phyloP scores from a whole-genome alignment of 2,797 vertebrate species.

The Knipowitschia caucasica region DNA sequence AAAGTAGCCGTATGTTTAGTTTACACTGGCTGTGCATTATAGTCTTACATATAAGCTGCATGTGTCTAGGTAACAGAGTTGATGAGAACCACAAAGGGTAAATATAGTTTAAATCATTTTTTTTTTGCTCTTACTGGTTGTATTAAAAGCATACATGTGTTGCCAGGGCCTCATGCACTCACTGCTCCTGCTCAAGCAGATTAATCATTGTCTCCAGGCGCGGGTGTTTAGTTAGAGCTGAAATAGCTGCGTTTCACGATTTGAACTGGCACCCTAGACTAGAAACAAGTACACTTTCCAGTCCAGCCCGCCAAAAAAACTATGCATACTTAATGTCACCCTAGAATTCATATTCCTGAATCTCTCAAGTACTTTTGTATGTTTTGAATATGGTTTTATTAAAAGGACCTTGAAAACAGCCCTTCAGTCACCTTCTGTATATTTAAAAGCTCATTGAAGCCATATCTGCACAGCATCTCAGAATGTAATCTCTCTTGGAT shows the following conservation, averaged over 20 bases:
- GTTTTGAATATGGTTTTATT: conserved; percentile 14
- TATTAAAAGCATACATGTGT: too few species aligned
- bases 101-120: neutral
- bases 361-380: conserved; percentile 34
- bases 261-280: too few species aligned
- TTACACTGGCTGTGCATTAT: neutral
- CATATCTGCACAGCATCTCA: conserved; percentile 28
- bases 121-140: too few species aligned
- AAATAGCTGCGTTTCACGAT: too few species aligned
- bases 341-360: conserved; percentile 2
- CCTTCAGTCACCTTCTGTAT: conserved; percentile 32
- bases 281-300: too few species aligned
- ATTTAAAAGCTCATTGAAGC: conserved; percentile 37
- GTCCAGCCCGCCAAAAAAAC: too few species aligned
- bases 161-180: too few species aligned
- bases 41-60: neutral
- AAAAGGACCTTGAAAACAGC: conserved; percentile 26
- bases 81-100: neutral
- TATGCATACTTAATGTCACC: neutral
- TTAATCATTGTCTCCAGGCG: too few species aligned
- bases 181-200: too few species aligned
- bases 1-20: conserved; percentile 37
- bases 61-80: neutral
- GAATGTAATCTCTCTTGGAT: conserved; percentile 29
- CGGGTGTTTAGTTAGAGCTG: too few species aligned